A percentile compares a stretch with the other conserved stretches of the same genome.
Evolutionary conservation across 2,113 vertebrate genomes (phyloP).

Genomic region (Syngnathus typhle): DNA sequence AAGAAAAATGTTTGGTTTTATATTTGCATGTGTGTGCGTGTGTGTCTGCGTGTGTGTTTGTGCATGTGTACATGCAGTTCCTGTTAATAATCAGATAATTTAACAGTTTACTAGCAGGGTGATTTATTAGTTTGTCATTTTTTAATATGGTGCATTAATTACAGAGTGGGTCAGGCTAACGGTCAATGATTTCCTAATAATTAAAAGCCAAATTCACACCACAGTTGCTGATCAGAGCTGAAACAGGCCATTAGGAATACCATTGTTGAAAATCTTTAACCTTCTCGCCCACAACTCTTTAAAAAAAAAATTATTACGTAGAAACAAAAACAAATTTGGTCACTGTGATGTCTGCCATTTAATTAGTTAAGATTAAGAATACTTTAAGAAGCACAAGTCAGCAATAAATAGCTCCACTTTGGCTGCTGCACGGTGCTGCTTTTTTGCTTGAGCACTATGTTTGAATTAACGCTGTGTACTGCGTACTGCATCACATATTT

Average conservation of each 20-base stretch:
- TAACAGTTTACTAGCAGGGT: conserved; percentile 11
- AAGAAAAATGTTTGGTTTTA: not conserved
- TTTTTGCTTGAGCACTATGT: not conserved
- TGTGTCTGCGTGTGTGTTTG: not conserved
- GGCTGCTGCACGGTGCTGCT: not conserved
- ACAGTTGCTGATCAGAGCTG: conserved; percentile 18
- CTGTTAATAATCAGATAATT: not conserved
- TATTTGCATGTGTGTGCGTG: not conserved
- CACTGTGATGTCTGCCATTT: not conserved
- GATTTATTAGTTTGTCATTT: conserved; percentile 14
- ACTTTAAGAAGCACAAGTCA: not conserved
- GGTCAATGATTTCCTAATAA: conserved; percentile 32
- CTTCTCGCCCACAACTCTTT: conserved; percentile 7
- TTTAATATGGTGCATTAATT: conserved; percentile 19
- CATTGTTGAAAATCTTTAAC: conserved; percentile 13
- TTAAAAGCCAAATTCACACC: conserved; percentile 11
- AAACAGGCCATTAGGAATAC: conserved; percentile 13
- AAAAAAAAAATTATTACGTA: conserved; percentile 5
- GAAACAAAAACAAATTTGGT: conserved; percentile 6
- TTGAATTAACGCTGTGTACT: conserved; percentile 12
- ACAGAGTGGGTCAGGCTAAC: conserved; percentile 17
- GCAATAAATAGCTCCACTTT: not conserved
- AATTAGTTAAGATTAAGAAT: too few species aligned
- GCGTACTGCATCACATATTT: not conserved
- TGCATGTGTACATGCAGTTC: not conserved